phyloP scores from a whole-genome alignment of 2,113 vertebrate genomes.

The Mystacornis crossleyi region DNA sequence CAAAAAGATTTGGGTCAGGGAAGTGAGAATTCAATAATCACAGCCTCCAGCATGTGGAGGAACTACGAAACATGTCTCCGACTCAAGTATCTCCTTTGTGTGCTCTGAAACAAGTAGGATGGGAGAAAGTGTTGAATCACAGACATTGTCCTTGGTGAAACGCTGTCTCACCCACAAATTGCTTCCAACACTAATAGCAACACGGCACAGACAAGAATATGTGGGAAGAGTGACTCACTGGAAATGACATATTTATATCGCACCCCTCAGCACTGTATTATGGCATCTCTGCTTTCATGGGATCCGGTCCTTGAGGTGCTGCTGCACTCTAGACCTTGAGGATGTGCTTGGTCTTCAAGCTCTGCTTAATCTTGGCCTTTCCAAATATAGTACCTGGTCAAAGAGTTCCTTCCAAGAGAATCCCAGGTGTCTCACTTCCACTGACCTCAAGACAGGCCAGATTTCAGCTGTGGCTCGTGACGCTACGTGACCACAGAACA shows the following conservation, averaged over 20 bases:
- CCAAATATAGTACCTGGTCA: background rate
- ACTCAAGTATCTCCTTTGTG: background rate
- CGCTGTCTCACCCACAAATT: constrained; percentile 38
- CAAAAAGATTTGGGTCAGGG: background rate
- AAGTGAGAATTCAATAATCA: background rate
- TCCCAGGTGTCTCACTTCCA: background rate
- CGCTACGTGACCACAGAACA: background rate
- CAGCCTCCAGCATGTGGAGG: background rate
- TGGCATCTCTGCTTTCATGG: background rate
- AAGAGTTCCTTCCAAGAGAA: background rate
- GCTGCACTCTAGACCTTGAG: background rate
- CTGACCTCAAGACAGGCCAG: background rate
- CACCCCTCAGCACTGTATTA: background rate
- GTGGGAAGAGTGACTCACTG: constrained; percentile 59
- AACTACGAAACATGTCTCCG: fast-evolving
- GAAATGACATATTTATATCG: constrained; percentile 41
- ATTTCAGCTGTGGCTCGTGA: background rate
- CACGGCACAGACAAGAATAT: constrained; percentile 25
- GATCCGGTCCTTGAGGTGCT: background rate
- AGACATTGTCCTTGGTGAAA: constrained; percentile 40
- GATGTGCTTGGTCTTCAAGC: background rate
- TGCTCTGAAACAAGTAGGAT: background rate
- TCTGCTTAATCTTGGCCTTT: background rate
- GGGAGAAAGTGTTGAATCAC: constrained; percentile 38
- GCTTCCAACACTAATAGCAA: constrained; percentile 47